Percentiles rank a stretch among this genome's conserved stretches.
Evolutionary conservation across 2,888 invertebrate species (phyloP).

Genomic region (Synergus itoensis): DNA sequence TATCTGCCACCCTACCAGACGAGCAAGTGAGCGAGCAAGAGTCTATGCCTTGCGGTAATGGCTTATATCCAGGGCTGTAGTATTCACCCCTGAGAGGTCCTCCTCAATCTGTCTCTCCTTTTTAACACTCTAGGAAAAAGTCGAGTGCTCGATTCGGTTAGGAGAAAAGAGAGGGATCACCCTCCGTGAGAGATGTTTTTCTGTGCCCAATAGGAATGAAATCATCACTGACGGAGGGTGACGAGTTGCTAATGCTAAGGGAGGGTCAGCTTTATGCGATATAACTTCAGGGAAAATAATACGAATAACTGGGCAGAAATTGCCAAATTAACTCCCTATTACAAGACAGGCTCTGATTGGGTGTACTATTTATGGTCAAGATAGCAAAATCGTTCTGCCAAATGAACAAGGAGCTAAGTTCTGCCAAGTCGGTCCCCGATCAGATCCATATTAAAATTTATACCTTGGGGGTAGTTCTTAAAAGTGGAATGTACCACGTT

Average conservation of each 20-base stretch:
- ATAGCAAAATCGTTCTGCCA: too few species aligned
- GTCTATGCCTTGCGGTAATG: constrained; percentile 71
- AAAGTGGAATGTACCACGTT: not conserved
- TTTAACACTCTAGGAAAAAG: not conserved
- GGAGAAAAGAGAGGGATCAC: not conserved
- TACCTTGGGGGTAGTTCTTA: too few species aligned
- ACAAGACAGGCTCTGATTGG: too few species aligned
- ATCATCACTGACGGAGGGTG: constrained; percentile 9
- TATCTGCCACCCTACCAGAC: constrained; percentile 73
- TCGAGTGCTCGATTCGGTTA: not conserved
- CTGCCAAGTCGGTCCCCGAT: too few species aligned
- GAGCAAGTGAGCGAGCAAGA: constrained; percentile 60
- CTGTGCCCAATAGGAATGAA: not conserved
- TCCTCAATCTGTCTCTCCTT: not conserved
- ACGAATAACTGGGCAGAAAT: not conserved
- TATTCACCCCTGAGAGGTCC: constrained; percentile 50
- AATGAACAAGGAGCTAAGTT: too few species aligned
- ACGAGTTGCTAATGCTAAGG: constrained; percentile 24
- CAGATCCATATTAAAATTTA: too few species aligned
- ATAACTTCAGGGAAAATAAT: not conserved
- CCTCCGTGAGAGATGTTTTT: not conserved
- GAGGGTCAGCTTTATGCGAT: not conserved
- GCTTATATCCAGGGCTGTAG: constrained; percentile 72
- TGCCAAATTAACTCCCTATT: not conserved
- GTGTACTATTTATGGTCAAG: too few species aligned